Base-by-base conservation (phyloP, 1,140 invertebrate genomes). In the Bathynomus jamesi region DNA sequence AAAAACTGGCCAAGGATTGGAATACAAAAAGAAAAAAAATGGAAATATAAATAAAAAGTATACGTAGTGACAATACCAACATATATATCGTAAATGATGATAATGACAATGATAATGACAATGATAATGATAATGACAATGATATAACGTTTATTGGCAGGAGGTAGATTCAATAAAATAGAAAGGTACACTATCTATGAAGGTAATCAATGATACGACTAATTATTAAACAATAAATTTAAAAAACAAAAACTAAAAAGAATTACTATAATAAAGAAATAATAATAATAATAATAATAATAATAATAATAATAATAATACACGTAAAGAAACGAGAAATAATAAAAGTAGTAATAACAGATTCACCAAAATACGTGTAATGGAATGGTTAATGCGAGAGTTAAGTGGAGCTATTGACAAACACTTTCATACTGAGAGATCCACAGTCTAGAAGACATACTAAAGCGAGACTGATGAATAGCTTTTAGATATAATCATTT, bases 241-340 rank as follows among this genome's bases (percentile, higher is more conserved):
- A 53, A 53, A 53, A 17, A 53, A 53, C 21, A 53, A 53, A 53
- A 17, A 53, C 13, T 53, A 53, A 40, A 17, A 53, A 53, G 13
- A 53, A 53, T 53, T 17, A 53, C 21, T 17, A 53, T 53, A 53
- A 53, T 53, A 53, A 53, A 53, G 21, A 17, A 53, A 53, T 53
- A 53, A 53, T 53, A 53, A 53, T 53, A 53, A 53, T 53, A 53
- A 53, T 53, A 53, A 53, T 53, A 53, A 53, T 53, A 53, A 53
- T 53, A 53, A 53, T 53, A 40, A 40, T 53, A 53, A 53, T 53
- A 53, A 53, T 53, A 53, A 53, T 53, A 53, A 53, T 53, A 53
- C 13, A 3, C 40, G 13, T 17, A 3, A 17, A 53, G 13, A 53
- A 53, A 53, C 40, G 13, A 5, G 11, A 53, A 3, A 53, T 53